Percentiles rank a stretch among this genome's conserved stretches.
Conservation (phyloP, 2,113 vertebrate species). For the Paraplagusia blochii region DNA sequence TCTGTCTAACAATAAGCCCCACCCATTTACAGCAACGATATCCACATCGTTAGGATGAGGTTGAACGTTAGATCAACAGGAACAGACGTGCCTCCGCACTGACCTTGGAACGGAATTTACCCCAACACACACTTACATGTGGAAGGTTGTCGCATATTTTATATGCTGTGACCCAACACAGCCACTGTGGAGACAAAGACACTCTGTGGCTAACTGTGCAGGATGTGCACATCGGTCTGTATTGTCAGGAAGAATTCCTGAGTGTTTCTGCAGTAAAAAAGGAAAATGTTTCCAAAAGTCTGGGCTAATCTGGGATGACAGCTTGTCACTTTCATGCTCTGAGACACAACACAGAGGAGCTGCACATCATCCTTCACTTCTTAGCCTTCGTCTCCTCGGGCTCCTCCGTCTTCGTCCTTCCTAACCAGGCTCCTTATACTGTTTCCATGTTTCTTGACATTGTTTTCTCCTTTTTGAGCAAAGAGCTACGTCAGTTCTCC, state of each 20-base stretch:
- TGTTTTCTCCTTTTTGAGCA: slow-evolving; percentile 43
- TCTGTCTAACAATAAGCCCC: background rate
- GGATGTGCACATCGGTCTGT: slow-evolving; percentile 20
- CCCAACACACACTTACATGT: slow-evolving; percentile 8
- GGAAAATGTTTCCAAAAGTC: slow-evolving; percentile 60
- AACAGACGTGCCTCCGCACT: slow-evolving; percentile 4
- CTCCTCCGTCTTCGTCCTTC: slow-evolving; percentile 6
- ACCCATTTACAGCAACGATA: background rate
- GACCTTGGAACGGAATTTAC: slow-evolving; percentile 29
- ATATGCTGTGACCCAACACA: slow-evolving; percentile 28
- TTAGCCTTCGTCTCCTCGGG: slow-evolving; percentile 11
- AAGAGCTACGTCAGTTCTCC: slow-evolving; percentile 53
- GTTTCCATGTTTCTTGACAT: slow-evolving; percentile 19
- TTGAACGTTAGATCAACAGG: background rate
- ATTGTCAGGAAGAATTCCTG: slow-evolving; percentile 47
- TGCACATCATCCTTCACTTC: slow-evolving; percentile 11
- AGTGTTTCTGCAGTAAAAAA: slow-evolving; percentile 52
- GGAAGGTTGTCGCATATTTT: background rate
- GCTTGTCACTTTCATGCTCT: slow-evolving; percentile 62
- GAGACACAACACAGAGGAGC: slow-evolving; percentile 67
- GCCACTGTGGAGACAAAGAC: slow-evolving; percentile 40
- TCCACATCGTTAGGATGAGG: slow-evolving; percentile 8
- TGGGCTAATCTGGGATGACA: slow-evolving; percentile 66
- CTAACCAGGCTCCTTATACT: background rate
- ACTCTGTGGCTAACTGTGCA: slow-evolving; percentile 31